Evolutionary conservation across 1,140 invertebrate species (phyloP), one percentile per base, ranked within the genome.

Genomic region (Oryctes rhinoceros): DNA sequence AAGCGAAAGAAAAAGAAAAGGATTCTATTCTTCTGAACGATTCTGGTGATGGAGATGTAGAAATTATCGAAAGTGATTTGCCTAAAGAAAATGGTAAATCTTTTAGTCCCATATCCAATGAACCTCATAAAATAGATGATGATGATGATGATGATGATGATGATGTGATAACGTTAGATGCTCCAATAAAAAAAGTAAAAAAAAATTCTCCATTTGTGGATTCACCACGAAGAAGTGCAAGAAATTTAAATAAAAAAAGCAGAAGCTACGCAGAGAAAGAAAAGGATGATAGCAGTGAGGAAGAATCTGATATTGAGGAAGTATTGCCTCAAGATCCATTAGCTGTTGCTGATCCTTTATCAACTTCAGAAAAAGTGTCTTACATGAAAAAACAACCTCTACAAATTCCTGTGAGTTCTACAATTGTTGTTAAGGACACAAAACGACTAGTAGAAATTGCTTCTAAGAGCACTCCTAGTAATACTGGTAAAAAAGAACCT

Each of bases 381-480:
- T 74, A 71, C 13, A 76, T 37, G n/a, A 76, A 47, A 76, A 76
- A 76, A 39, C 37, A 76, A 49, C 37, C 65, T 71, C 10, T 71
- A 15, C 75, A 76, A 76, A 44, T 76, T 76, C n/a, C 77, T 37
- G 80, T 65, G 49, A 80, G 80, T 76, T 90, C 88, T 39, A 91
- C 93, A 1, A 94, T 94, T 79, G 91, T 94, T 39, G 91, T 94
- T 0, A 94, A 92, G 84, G 92, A 94, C 83, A 93, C 93, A 1
- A 94, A 94, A 87, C 89, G 91, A 59, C 87, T 94, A 76, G 92
- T 93, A 11, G 92, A 94, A 86, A 93, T 94, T 81, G 93, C 92
- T 7, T 87, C 87, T 77, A 90, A 88, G 85, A 83, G 85, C 9
- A 87, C 85, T 80, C 80, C 84, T 13, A 81, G 81, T 71, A 86